These are phyloP conservation scores for Solea senegalensis DNA, from an alignment of 2,113 vertebrate species.

Conservation along the genomic window DNA sequence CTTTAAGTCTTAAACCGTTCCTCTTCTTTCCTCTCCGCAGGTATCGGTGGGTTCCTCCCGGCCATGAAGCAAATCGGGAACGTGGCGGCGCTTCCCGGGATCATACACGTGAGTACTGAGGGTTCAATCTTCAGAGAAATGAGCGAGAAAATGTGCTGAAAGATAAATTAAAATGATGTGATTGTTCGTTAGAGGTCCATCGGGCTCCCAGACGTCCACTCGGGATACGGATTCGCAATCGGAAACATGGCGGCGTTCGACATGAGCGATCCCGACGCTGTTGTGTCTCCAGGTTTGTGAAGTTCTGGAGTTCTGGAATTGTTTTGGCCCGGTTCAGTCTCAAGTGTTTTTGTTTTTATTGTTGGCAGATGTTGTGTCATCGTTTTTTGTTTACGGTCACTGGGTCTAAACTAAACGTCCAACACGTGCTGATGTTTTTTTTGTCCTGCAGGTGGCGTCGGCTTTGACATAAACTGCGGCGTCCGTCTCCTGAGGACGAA, in stretches of 20 bases:
- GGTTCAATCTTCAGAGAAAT: not conserved
- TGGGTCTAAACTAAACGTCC: too few species aligned
- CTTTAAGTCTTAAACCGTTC: not conserved
- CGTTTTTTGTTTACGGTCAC: not conserved
- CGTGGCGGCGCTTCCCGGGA: slow-evolving; percentile 95
- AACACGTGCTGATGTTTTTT: not conserved
- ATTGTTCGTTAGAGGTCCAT: slow-evolving; percentile 86
- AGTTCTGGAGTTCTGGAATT: too few species aligned
- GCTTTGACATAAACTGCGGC: slow-evolving; percentile 98
- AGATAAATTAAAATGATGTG: not conserved
- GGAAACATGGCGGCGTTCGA: slow-evolving; percentile 99
- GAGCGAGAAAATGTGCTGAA: too few species aligned
- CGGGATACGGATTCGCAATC: slow-evolving; percentile 97
- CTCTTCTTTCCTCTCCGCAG: slow-evolving; percentile 65
- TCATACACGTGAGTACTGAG: slow-evolving; percentile 88
- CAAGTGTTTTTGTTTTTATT: too few species aligned
- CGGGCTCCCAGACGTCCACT: slow-evolving; percentile 97
- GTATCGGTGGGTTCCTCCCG: slow-evolving; percentile 93
- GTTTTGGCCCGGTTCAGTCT: too few species aligned
- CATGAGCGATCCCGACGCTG: slow-evolving; percentile 89
- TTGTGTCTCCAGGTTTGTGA: slow-evolving; percentile 91
- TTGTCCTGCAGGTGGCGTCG: slow-evolving; percentile 87
- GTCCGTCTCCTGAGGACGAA: slow-evolving; percentile 95
- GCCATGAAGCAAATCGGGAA: slow-evolving; percentile 99
- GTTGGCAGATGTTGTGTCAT: too few species aligned